Evolutionary conservation across 2,888 invertebrate species (phyloP), one percentile per base, ranked within the genome.

Genomic region (Erebia ligea): DNA sequence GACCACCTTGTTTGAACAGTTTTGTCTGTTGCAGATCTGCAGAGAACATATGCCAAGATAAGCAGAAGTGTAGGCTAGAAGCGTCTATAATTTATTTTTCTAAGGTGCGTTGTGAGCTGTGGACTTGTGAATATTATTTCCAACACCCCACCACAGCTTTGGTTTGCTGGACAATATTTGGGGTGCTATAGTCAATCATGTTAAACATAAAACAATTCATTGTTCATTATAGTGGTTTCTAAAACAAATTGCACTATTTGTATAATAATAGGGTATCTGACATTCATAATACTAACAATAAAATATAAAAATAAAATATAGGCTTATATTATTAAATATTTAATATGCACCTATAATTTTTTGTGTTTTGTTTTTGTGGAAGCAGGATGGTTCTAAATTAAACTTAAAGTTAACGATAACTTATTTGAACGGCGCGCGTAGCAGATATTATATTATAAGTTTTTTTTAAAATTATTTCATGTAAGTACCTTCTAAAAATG

Each of bases 31-130:
- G 67, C 70, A 94, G 94, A 87, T 94, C 71, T 91, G 91, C 89
- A 92, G 93, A 84, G 91, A 94, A 88, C 89, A 92, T 73, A 93
- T 94, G 93, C 94, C 93, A 82, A 94, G 94, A 93, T 94, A 94
- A 93, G 89, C 87, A 75, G 78, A 83, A 82, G 77, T 77, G 82
- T 89, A 90, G 86, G 84, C 86, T 91, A 92, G 89, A 87, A 87
- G 88, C 91, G 88, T 91, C 89, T 89, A 90, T 93, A 92, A 92
- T 92, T 93, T 92, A 92, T 93, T 93, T 92, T 92, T 92, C 84
- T 92, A 92, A 92, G 92, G 93, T 92, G 93, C 92, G 90, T 87
- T 88, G 89, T 91, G 90, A 91, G 89, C 90, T 92, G 92, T 91
- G 91, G 91, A 90, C 90, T 88, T 92, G 91, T 92, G 89, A 88